A percentile compares a stretch with the other conserved stretches of the same genome.
phyloP scores from a whole-genome alignment of 2,113 vertebrate species.

The Synchiropus splendidus region DNA sequence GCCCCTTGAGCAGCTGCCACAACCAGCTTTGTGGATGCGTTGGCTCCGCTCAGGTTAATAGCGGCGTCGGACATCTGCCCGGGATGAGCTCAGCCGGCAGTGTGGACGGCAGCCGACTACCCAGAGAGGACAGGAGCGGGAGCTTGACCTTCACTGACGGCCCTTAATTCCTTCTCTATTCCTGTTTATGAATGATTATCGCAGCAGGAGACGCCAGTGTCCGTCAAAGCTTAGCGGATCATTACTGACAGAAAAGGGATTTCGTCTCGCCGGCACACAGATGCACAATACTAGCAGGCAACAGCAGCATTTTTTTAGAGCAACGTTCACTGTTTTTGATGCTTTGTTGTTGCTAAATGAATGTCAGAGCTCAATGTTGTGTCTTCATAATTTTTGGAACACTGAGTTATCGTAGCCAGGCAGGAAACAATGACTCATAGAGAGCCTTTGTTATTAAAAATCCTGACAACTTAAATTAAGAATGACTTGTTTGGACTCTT shows the following conservation, averaged over 20 bases:
- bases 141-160: slow-evolving; percentile 42
- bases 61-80: slow-evolving; percentile 46
- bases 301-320: no score
- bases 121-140: slow-evolving; percentile 21
- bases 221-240: slow-evolving; percentile 3
- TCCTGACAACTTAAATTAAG: no score
- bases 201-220: no score
- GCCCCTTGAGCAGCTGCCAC: slow-evolving; percentile 60
- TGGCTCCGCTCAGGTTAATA: slow-evolving; percentile 46
- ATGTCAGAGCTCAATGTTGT: slow-evolving; percentile 17
- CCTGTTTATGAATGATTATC: not conserved
- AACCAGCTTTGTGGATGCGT: slow-evolving; percentile 47
- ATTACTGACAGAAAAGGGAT: slow-evolving; percentile 1
- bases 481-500: no score
- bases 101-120: slow-evolving; percentile 14
- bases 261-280: no score
- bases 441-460: no score
- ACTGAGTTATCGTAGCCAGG: no score
- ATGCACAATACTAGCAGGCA: no score
- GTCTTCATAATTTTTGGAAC: no score
- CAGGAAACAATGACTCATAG: no score
- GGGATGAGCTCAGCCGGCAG: slow-evolving; percentile 16
- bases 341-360: slow-evolving; percentile 17
- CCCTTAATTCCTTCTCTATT: slow-evolving; percentile 37
- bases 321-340: not conserved